Percentiles rank a stretch among this genome's conserved stretches.
These are phyloP conservation scores for Philereme vetulata DNA, from an alignment of 2,888 invertebrate genomes.

Conservation along the genomic window DNA sequence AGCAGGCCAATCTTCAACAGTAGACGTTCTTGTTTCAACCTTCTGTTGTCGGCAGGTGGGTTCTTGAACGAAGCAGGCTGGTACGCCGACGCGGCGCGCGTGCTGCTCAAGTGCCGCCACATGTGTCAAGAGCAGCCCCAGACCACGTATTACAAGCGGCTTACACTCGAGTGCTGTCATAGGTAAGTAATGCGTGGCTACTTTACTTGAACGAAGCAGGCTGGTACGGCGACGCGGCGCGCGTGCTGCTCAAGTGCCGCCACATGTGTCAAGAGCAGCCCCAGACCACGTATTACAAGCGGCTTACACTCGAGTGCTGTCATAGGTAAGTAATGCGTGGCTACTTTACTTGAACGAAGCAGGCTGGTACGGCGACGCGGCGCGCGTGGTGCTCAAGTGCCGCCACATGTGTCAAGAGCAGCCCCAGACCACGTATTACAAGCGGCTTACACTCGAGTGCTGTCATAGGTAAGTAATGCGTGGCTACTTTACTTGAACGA, in stretches of 20 bases:
- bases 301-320: conserved; percentile 91
- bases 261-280: conserved; percentile 84
- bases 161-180: conserved; percentile 92
- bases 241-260: conserved; percentile 87
- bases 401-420: conserved; percentile 85
- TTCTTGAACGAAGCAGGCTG: conserved; percentile 96
- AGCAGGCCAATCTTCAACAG: no score
- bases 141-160: conserved; percentile 84
- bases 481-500: conserved; percentile 85
- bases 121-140: conserved; percentile 84
- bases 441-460: conserved; percentile 90
- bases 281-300: conserved; percentile 82
- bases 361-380: conserved; percentile 93
- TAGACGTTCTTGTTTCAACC: no score
- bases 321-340: conserved; percentile 86
- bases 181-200: conserved; percentile 82
- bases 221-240: conserved; percentile 91
- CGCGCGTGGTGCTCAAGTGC: conserved; percentile 87
- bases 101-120: conserved; percentile 87
- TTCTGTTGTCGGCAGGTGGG: conserved; percentile 75
- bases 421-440: conserved; percentile 81
- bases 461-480: conserved; percentile 88
- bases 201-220: conserved; percentile 90
- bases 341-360: conserved; percentile 88
- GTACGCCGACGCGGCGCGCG: conserved; percentile 90